phyloP scores from a whole-genome alignment of 2,113 vertebrate genomes.

The Periophthalmus modestus region DNA sequence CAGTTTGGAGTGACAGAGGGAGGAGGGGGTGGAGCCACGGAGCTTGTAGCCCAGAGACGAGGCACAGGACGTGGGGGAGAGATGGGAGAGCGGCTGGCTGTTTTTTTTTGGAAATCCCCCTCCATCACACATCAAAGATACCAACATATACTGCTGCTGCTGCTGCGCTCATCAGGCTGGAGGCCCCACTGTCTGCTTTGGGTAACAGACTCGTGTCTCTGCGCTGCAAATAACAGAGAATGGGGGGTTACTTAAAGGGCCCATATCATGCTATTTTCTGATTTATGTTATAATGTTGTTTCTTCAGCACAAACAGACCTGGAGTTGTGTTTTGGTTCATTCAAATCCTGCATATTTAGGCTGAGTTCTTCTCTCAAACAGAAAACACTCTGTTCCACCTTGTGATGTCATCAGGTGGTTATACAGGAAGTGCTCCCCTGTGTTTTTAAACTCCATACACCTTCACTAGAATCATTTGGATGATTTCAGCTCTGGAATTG shows the following conservation, averaged over 20 bases:
- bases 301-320: too few species aligned
- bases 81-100: conserved; percentile 45
- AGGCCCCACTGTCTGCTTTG: conserved; percentile 48
- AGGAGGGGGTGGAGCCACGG: background rate
- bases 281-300: too few species aligned
- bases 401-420: too few species aligned
- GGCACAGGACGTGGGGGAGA: conserved; percentile 54
- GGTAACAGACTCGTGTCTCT: conserved; percentile 15
- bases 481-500: too few species aligned
- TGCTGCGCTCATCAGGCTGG: conserved; percentile 64
- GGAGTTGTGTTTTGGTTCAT: too few species aligned
- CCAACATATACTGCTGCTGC: conserved; percentile 51
- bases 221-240: background rate
- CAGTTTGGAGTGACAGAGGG: conserved; percentile 18
- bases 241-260: background rate
- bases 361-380: too few species aligned
- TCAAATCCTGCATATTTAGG: too few species aligned
- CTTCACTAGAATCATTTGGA: too few species aligned
- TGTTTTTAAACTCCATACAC: too few species aligned
- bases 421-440: too few species aligned
- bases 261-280: too few species aligned
- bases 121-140: conserved; percentile 65
- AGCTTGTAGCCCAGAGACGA: conserved; percentile 46
- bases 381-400: too few species aligned
- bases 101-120: conserved; percentile 73